A percentile compares a stretch with the other conserved stretches of the same genome.
phyloP scores from a whole-genome alignment of 1,140 invertebrate genomes.

The Drosophila pachea region DNA sequence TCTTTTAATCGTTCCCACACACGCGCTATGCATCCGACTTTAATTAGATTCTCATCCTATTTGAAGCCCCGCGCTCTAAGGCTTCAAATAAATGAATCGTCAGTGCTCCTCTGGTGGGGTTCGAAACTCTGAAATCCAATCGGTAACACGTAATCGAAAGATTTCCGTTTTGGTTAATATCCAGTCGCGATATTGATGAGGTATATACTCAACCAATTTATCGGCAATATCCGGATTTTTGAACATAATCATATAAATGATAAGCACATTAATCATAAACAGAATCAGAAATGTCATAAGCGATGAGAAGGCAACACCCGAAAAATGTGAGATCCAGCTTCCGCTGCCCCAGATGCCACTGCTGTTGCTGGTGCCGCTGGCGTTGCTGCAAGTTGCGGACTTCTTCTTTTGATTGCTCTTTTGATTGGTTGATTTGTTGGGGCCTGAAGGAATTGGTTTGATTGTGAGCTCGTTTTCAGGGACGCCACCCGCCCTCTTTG shows the following conservation, averaged over 20 bases:
- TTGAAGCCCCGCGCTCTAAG: constrained; percentile 71
- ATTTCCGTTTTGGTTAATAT: constrained; percentile 74
- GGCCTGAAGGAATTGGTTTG: constrained; percentile 48
- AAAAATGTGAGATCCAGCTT: constrained; percentile 37
- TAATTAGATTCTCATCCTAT: constrained; percentile 37
- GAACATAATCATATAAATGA: constrained; percentile 76
- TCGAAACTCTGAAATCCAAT: constrained; percentile 75
- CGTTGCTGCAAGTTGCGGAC: constrained; percentile 36
- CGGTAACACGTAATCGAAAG: constrained; percentile 70
- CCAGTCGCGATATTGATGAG: constrained; percentile 76
- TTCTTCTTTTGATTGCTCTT: constrained; percentile 66
- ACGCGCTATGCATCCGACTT: constrained; percentile 63
- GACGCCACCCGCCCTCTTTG: constrained; percentile 48
- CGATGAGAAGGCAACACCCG: constrained; percentile 64
- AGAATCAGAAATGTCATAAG: constrained; percentile 67
- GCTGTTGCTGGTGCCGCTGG: too few relatives aligned
- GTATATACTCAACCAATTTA: constrained; percentile 71
- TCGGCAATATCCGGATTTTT: constrained; percentile 77
- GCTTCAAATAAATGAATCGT: constrained; percentile 79
- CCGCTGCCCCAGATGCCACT: too few relatives aligned
- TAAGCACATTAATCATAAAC: constrained; percentile 62
- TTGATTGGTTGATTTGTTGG: constrained; percentile 44
- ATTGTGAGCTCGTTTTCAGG: constrained; percentile 62
- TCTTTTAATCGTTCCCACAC: constrained; percentile 29
- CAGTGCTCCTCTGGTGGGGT: constrained; percentile 77